A percentile compares a stretch with the other conserved stretches of the same genome.
These are phyloP conservation scores for Eptatretus atami DNA, from an alignment of 2,797 vertebrate genomes.

Conservation along the genomic window DNA sequence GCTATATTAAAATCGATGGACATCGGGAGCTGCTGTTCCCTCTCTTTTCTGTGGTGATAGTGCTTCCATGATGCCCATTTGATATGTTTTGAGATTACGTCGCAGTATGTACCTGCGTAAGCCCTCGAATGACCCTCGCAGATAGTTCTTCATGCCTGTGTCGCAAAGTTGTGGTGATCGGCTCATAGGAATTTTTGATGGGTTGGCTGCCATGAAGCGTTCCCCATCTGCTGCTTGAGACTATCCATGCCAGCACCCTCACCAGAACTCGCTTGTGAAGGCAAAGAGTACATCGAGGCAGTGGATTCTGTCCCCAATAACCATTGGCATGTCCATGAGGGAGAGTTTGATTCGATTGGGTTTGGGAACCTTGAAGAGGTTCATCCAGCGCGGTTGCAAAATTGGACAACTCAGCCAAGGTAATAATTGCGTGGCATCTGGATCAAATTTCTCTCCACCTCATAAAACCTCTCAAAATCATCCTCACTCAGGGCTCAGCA, in stretches of 20 bases:
- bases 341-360: slow-evolving; percentile 87
- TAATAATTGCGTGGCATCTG: slow-evolving; percentile 81
- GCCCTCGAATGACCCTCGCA: slow-evolving; percentile 40
- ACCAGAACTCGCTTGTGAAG: slow-evolving; percentile 73
- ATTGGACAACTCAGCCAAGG: slow-evolving; percentile 51
- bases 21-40: no score
- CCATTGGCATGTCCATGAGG: slow-evolving; percentile 90
- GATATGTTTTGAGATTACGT: slow-evolving; percentile 31
- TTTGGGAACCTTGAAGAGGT: slow-evolving; percentile 52
- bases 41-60: no score
- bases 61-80: background rate
- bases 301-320: slow-evolving; percentile 83
- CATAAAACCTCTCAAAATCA: slow-evolving; percentile 97
- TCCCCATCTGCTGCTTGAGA: slow-evolving; percentile 94
- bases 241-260: slow-evolving; percentile 91
- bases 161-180: slow-evolving; percentile 63
- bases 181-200: slow-evolving; percentile 87
- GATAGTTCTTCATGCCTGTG: slow-evolving; percentile 87
- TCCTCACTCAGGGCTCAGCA: slow-evolving; percentile 85
- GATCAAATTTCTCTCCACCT: slow-evolving; percentile 94
- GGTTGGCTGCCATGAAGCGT: slow-evolving; percentile 92
- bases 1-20: no score
- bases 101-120: slow-evolving; percentile 51
- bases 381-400: slow-evolving; percentile 65
- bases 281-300: slow-evolving; percentile 92